These are phyloP conservation scores for Eupithecia subumbrata DNA, from an alignment of 2,888 invertebrate genomes.

Conservation along the genomic window DNA sequence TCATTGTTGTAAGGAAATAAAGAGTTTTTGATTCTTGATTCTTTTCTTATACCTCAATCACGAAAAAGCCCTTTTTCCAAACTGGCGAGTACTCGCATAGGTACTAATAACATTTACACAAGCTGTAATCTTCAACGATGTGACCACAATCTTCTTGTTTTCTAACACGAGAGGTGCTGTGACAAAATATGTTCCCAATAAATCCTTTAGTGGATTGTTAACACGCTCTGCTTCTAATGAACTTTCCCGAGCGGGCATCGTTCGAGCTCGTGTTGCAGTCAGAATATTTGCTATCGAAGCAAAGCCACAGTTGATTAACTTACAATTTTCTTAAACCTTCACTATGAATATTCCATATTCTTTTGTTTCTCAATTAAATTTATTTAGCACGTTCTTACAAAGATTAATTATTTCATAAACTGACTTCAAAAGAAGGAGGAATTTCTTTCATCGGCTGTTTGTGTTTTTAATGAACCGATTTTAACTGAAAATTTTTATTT, in stretches of 20 bases:
- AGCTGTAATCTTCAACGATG: conserved; percentile 15
- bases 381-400: too few relatives aligned
- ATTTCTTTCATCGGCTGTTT: too few relatives aligned
- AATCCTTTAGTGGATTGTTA: conserved; percentile 46
- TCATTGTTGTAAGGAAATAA: too few relatives aligned
- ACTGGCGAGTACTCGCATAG: neutral
- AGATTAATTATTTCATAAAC: too few relatives aligned
- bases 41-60: too few relatives aligned
- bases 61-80: neutral
- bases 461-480: too few relatives aligned
- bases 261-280: conserved; percentile 35
- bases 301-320: neutral
- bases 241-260: conserved; percentile 33
- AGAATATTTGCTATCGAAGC: conserved; percentile 16
- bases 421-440: too few relatives aligned
- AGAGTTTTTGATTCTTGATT: too few relatives aligned
- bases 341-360: too few relatives aligned
- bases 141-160: conserved; percentile 15
- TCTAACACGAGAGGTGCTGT: neutral
- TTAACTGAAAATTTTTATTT: too few relatives aligned
- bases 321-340: neutral
- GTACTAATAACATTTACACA: conserved; percentile 13
- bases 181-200: conserved; percentile 44
- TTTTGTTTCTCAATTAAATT: too few relatives aligned
- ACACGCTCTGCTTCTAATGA: conserved; percentile 45